Base-by-base conservation (phyloP, 2,797 vertebrate species). In the Tragopan temminckii region DNA sequence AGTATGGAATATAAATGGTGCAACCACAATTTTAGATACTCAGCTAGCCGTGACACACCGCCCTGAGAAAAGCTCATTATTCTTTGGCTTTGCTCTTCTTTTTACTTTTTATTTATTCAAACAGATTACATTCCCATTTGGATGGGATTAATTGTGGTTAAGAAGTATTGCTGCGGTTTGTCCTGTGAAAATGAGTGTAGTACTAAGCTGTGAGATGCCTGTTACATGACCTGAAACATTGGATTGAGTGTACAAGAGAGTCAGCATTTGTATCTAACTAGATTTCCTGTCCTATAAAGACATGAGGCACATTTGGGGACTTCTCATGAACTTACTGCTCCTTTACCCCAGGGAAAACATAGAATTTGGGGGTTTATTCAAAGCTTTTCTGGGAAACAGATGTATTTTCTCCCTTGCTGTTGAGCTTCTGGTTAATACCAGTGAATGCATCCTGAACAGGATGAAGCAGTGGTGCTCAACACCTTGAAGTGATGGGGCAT, bases 51-150 rank as follows among this genome's bases (percentile, higher is more conserved):
- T 93, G 90, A 69, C 91, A 85, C 76, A 88, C 35, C 74, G 59
- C 67, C 69, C 67, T 89, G 72, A 94, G 88, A 93, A 94, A 93
- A 0, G 0, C 86, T 94, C 52, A 24, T 89, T 91, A 92, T 85
- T 88, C 70, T 86, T 96, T 94, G 91, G 92, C 89, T 74, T 94
- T 4, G 4, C 53, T 94, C 74, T 70, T 70, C n/a, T 79, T 96
- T 97, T 95, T 92, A 59, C 79, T 91, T 96, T 72, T 96, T 94
- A 96, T 96, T 96, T 96, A 75, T 83, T 88, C 89, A 92, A 95
- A 91, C 61, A 94, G 95, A 96, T 97, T 94, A 95, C 91, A 90
- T 94, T 96, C 84, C 91, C 94, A 92, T 94, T 97, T 97, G 91
- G 85, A 96, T 83, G 71, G 93, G 93, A 96, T 95, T 95, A 93